Evolutionary conservation across 1,140 invertebrate genomes (phyloP).

Genomic region (Drosophila simulans): DNA sequence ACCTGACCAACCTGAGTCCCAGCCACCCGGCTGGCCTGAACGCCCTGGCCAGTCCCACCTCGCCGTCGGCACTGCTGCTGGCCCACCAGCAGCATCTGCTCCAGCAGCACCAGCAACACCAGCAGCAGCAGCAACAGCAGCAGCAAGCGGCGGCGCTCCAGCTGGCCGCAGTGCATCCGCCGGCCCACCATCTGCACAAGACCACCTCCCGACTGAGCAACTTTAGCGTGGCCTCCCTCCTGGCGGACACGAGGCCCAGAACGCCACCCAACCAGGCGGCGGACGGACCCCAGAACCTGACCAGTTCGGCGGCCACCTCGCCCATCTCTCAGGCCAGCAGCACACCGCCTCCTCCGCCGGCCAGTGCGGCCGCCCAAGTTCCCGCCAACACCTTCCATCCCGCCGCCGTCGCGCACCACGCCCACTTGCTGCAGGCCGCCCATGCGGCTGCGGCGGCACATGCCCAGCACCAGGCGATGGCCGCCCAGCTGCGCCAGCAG

Average conservation of each 20-base stretch:
- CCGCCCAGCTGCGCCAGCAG: constrained; percentile 62
- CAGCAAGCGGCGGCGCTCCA: constrained; percentile 68
- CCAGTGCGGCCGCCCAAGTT: constrained; percentile 10
- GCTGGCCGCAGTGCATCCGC: constrained; percentile 66
- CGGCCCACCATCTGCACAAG: constrained; percentile 83
- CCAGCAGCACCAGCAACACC: constrained; percentile 71
- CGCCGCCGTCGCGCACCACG: constrained; percentile 79
- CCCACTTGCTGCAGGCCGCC: constrained; percentile 75
- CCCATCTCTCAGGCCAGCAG: constrained; percentile 72
- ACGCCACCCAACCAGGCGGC: constrained; percentile 64
- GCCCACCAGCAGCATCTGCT: constrained; percentile 85
- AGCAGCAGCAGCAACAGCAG: constrained; percentile 84
- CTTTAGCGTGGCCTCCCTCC: constrained; percentile 89
- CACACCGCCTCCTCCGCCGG: constrained; percentile 66
- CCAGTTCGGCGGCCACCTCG: constrained; percentile 71
- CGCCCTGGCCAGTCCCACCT: constrained; percentile 72
- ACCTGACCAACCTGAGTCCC: constrained; percentile 22
- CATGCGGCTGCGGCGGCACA: constrained; percentile 75
- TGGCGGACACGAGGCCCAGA: constrained; percentile 87
- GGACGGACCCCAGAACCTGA: constrained; percentile 83
- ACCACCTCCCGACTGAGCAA: constrained; percentile 86
- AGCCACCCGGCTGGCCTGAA: constrained; percentile 38
- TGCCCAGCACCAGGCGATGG: constrained; percentile 77
- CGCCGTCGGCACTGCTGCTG: constrained; percentile 86
- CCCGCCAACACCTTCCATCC: constrained; percentile 70